phyloP scores from a whole-genome alignment of 2,888 invertebrate genomes.

The Epiblema foenella region DNA sequence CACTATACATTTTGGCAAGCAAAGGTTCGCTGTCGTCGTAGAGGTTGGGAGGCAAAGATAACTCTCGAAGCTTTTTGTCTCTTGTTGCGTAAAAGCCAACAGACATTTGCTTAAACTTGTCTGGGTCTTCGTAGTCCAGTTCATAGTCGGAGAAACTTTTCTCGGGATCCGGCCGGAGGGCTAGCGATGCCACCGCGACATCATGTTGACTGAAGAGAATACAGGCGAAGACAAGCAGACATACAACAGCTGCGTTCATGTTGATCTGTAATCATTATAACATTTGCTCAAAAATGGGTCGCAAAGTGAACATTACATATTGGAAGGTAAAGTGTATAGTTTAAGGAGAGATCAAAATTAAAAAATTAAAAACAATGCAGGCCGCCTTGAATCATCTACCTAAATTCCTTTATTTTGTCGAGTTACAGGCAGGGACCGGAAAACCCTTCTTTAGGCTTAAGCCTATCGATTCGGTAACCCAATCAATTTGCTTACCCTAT shows the following conservation, averaged over 20 bases:
- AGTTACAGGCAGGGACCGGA: no score
- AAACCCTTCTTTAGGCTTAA: no score
- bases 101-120: background rate
- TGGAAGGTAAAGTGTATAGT: no score
- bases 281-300: no score
- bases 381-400: no score
- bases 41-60: background rate
- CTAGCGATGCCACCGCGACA: background rate
- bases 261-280: constrained; percentile 5
- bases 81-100: background rate
- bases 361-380: no score
- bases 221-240: constrained; percentile 4
- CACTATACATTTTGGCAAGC: background rate
- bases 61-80: background rate
- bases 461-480: no score
- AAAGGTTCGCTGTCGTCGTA: background rate
- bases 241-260: background rate
- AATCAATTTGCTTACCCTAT: no score
- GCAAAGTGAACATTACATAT: no score
- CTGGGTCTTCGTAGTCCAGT: background rate
- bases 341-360: no score
- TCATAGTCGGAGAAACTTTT: background rate
- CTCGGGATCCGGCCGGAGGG: background rate
- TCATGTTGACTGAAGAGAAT: background rate
- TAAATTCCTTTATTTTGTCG: no score